Percentiles rank a stretch among this genome's conserved stretches.
Evolutionary conservation across 2,888 invertebrate genomes (phyloP).

Genomic region (Trachelus iudaicus): DNA sequence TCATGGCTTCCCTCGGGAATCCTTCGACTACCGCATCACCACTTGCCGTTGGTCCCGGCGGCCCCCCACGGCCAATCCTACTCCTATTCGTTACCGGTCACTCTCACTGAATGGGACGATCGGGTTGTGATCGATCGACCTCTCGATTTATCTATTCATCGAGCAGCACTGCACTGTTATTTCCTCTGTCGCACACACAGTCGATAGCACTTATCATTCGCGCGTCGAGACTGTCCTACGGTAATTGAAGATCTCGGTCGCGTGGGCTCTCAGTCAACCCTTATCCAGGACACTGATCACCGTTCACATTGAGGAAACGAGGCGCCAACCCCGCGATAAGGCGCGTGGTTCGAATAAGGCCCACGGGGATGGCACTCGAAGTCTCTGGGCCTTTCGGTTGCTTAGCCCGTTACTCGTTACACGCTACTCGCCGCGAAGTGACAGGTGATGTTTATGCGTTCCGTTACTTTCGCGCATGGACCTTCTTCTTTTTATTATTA

Average conservation of each 20-base stretch:
- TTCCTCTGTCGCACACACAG: background rate
- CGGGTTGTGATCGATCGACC: background rate
- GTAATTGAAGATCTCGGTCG: background rate
- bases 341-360: background rate
- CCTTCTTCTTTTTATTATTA: background rate
- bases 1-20: constrained; percentile 65
- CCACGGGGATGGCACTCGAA: background rate
- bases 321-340: background rate
- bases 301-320: background rate
- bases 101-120: constrained; percentile 2
- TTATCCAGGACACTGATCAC: background rate
- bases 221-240: background rate
- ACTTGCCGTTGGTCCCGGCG: constrained; percentile 45
- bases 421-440: background rate
- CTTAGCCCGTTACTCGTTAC: background rate
- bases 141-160: constrained; percentile 3
- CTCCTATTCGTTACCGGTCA: background rate
- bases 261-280: background rate
- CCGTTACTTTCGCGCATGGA: constrained; percentile 5
- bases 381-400: background rate
- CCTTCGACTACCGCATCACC: constrained; percentile 66
- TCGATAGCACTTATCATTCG: background rate
- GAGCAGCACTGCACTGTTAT: background rate
- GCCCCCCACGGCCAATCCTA: constrained; percentile 4
- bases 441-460: constrained; percentile 6